Evolutionary conservation across 2,113 vertebrate genomes (phyloP), one percentile per base, ranked within the genome.

Genomic region (Kobus ellipsiprymnus): DNA sequence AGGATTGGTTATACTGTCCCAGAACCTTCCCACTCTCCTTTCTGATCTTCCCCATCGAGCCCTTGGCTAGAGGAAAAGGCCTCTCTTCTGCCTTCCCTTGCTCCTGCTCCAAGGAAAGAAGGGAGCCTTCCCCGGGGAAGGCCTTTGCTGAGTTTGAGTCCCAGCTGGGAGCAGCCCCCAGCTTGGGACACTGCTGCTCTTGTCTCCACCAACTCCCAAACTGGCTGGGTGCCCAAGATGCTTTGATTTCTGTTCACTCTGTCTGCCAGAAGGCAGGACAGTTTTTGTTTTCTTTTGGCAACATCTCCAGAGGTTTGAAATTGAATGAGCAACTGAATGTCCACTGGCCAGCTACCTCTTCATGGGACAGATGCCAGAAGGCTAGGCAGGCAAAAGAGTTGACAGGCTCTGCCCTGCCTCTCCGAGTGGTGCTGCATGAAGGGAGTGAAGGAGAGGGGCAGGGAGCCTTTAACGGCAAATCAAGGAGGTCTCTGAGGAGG

Each of bases 281-380:
- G 25, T 60, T 90, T 97, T 96, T 94, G 55, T 96, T 95, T 89
- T 27, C 50, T 95, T 96, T 93, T 94, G 81, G 92, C 95, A 91
- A 62, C 82, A 84, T 71, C 93, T 81, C n/a, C 16, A 95, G 86
- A 89, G 50, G 36, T 64, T 64, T 96, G 74, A 91, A 91, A 67
- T 46, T 33, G 10, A 87, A 57, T 67, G 81, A 50, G 30, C 84
- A 95, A 62, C 30, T 87, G 85, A 92, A 59, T 85, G 30, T 84
- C 87, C 33, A 46, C 64, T 81, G 57, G 81, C 81, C 19, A 5
- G 81, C 78, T 77, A 84, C 67, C 40, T 82, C 30, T 81, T 54
- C 19, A 3, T 60, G 52, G 48, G 44, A 85, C 29, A 54, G 64
- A 50, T 83, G n/a, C 78, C 83, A 80, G 57, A 55, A 93, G 74